Conservation (phyloP, 2,113 vertebrate species). For the Hippolais icterina region DNA sequence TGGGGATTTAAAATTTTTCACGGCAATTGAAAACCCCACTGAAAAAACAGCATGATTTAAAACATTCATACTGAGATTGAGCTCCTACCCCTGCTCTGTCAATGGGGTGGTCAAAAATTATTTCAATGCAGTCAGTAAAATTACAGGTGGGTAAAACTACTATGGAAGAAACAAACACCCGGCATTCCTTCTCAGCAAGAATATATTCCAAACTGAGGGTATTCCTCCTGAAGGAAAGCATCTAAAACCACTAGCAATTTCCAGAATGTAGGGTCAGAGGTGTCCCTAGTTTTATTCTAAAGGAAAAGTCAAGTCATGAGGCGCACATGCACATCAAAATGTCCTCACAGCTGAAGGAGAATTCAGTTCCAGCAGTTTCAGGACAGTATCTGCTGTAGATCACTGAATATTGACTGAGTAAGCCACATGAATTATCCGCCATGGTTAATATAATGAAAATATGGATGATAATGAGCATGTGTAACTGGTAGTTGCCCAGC, state of each 20-base stretch:
- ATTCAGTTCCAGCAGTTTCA: background rate
- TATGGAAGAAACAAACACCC: background rate
- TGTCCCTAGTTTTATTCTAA: background rate
- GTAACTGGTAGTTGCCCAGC: slow-evolving; percentile 70
- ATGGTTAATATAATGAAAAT: slow-evolving; percentile 37
- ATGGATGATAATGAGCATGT: slow-evolving; percentile 64
- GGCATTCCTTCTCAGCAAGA: background rate
- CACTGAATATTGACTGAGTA: background rate
- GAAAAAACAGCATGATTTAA: background rate
- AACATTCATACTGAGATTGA: background rate
- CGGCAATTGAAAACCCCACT: background rate
- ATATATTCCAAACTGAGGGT: background rate
- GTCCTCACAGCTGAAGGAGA: background rate
- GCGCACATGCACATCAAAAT: background rate
- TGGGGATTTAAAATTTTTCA: background rate
- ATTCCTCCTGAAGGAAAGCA: background rate
- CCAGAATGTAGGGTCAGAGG: background rate
- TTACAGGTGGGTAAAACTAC: background rate
- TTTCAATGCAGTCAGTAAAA: background rate
- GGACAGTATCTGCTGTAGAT: slow-evolving; percentile 2
- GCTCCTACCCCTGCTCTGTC: background rate
- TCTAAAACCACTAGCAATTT: background rate
- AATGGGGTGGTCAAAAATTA: background rate
- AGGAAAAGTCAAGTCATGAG: background rate
- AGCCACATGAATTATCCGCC: background rate